Conservation (phyloP, 2,113 vertebrate species). For the Vulpes lagopus region DNA sequence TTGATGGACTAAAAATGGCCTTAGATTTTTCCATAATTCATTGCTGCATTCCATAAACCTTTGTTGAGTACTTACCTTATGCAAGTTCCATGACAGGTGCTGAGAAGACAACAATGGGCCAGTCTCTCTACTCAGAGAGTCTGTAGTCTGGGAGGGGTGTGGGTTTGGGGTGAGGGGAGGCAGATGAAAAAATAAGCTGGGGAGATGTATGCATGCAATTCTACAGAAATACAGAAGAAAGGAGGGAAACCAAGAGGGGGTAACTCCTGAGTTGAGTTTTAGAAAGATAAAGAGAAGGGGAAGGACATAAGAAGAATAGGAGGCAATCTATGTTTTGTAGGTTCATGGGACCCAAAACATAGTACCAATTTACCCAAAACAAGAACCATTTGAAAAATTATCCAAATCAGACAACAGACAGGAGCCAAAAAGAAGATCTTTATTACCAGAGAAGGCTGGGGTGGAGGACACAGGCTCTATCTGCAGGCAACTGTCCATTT, state of each 20-base stretch:
- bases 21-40: not conserved
- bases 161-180: not conserved
- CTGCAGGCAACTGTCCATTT: not conserved
- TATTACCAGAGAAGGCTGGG: not conserved
- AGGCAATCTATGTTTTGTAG: not conserved
- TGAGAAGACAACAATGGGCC: not conserved
- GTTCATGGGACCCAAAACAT: not conserved
- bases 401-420: not conserved
- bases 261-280: not conserved
- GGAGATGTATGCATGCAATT: not conserved
- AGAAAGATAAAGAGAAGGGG: not conserved
- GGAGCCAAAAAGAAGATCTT: not conserved
- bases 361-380: not conserved
- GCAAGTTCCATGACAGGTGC: not conserved
- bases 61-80: not conserved
- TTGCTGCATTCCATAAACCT: not conserved
- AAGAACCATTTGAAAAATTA: not conserved
- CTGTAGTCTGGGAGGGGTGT: not conserved
- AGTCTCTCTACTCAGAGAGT: not conserved
- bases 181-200: not conserved
- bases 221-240: not conserved
- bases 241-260: not conserved
- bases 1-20: not conserved
- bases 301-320: not conserved
- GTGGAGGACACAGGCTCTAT: not conserved